Evolutionary conservation across 2,888 invertebrate species (phyloP), one percentile per base, ranked within the genome.

Genomic region (Spatulosminthurus flaviceps): DNA sequence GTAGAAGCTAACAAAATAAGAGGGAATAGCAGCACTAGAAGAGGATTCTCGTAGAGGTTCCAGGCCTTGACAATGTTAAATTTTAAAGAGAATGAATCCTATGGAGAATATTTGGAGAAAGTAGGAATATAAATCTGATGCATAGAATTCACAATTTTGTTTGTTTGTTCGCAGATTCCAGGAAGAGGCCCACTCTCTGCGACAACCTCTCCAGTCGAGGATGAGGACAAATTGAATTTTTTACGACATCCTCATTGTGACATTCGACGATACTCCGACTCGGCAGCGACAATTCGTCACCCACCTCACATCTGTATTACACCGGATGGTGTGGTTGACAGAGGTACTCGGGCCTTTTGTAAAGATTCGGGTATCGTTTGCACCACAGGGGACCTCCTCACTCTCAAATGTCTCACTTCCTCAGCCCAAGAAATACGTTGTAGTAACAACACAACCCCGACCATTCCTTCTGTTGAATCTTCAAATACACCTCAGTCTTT

Each of bases 341-440:
- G 60, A 22, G 34, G 26, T 0, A 41, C 69, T 24, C 41, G 43
- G 1, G 41, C 67, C 19, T 28, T 21, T 28, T 41, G 26, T n/a
- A 70, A 67, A 67, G 66, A 81, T 66, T 34, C 81, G n/a, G 83
- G 83, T 24, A 82, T 83, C 69, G 82, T 79, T 43, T 80, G 82
- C 77, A 81, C 83, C 78, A 84, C 83, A 4, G 84, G 83, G 13
- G 84, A 84, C 72, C 77, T 84, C 60, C 81, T 81, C 60, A 82
- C 84, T 60, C 78, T 84, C 22, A 83, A 84, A 83, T 84, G 84
- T 78, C 83, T 84, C 79, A 84, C 84, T 41, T 84, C 83, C n/a
- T 84, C 83, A 28, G 84, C 84, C 16, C 83, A 83, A 79, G 84
- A 84, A 80, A 84, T 84, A 29, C 61, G 81, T 22, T 80, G 43